Base-by-base conservation (phyloP, 2,113 vertebrate genomes). In the Pseudopipra pipra region DNA sequence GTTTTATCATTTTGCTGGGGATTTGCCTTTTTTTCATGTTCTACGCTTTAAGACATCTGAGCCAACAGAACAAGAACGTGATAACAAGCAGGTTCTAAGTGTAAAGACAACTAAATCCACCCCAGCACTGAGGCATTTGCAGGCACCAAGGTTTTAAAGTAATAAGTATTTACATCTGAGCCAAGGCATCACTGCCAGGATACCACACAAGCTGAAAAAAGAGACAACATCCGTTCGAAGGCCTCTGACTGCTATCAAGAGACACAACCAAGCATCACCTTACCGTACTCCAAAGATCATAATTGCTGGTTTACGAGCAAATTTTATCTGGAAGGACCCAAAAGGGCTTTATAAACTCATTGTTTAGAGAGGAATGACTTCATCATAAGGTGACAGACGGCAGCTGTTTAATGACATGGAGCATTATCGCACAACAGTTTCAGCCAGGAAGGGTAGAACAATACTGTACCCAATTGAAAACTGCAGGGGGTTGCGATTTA, bases 381-480 rank as follows among this genome's bases (percentile, higher is more conserved):
- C 95, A 95, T 96, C 7, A 3, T 85, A 81, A 95, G 92, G 96
- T 94, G 96, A 96, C 95, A 96, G 94, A 95, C 90, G 43, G 90
- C 93, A 94, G 93, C 92, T 94, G 96, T 95, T 95, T 96, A 96
- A 96, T 90, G 95, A 96, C 94, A 96, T n/a, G 85, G 95, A 96
- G 93, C 90, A 94, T 94, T 96, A 93, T 90, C n/a, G 0, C 90
- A 81, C 88, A 90, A 95, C 85, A 81, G 31, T 85, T 85, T 78
- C 84, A 95, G 92, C 88, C 93, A 95, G 95, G 83, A 94, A 89
- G 93, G 80, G 80, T 61, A 90, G 90, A 93, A 94, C 93, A 95
- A 92, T 93, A 78, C 92, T 13, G 8, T 85, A 92, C 83, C 77
- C 96, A 46, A 93, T 49, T 90, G 95, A 88, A 96, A 87, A 84